Evolutionary conservation across 2,797 vertebrate species (phyloP), one percentile per base, ranked within the genome.

Genomic region (Tenualosa ilisha): DNA sequence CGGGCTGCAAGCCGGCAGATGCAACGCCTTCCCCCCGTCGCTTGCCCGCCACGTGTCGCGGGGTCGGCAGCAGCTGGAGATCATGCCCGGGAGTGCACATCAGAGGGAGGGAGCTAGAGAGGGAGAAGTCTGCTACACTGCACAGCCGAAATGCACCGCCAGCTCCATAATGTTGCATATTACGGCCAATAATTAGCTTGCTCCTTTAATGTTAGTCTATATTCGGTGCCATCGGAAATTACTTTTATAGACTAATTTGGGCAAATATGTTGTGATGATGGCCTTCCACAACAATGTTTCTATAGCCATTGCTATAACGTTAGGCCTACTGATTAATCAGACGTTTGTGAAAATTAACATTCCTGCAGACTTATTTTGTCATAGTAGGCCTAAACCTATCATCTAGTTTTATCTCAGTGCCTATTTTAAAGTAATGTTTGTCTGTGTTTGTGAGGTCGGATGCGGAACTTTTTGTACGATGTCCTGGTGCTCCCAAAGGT

Each of bases 11-110:
- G 94, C 94, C 93, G 94, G 89, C 94, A 89, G 91, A 91, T 92
- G 93, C 91, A 92, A 93, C 91, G 93, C 92, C 92, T 93, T 94
- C 94, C 92, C 91, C 93, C 81, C 92, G 93, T 92, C 95, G 95
- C 90, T 93, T 93, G 95, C 93, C 93, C 93, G 96, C 95, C 96
- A 96, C 96, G 96, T 95, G 96, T 95, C 95, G 93, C 92, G 93
- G 92, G 94, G 92, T 94, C 87, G 12, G 91, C 91, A 92, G 91
- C 93, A 94, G 94, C 94, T 93, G 91, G 94, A 95, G 90, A 63
- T 88, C 85, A 84, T 84, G 85, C 87, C 83, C 85, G 87, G 81
- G 85, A 85, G 86, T 82, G 85, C 87, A 81, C 83, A 88, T 86
- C 72, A 86, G 83, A 88, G 87, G 79, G 49, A 51, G 81, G 79